phyloP scores from a whole-genome alignment of 1,140 invertebrate species.

The Plectus sambesii region DNA sequence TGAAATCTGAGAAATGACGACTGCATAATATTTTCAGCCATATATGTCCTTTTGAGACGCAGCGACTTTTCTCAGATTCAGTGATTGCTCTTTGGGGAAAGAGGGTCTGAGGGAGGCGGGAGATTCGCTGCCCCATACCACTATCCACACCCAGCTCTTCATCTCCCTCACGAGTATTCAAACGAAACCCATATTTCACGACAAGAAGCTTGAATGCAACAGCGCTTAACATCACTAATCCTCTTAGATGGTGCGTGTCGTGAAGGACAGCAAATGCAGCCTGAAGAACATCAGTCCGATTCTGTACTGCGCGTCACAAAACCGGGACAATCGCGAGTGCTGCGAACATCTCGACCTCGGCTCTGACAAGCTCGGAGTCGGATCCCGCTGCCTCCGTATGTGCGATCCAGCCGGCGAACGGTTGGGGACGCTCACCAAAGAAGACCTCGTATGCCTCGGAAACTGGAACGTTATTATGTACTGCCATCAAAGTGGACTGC shows the following conservation, averaged over 20 bases:
- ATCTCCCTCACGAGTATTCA: constrained; percentile 1
- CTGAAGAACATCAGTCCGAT: constrained; percentile 28
- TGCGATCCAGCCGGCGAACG: constrained; percentile 33
- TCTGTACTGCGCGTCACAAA: constrained; percentile 34
- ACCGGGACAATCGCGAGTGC: constrained; percentile 34
- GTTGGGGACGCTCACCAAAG: constrained; percentile 27
- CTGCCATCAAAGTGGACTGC: constrained; percentile 29
- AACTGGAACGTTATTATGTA: constrained; percentile 37
- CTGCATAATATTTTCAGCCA: too few species aligned
- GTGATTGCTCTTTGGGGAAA: too few species aligned
- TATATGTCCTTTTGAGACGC: too few species aligned
- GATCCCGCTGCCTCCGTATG: constrained; percentile 30
- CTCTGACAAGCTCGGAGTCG: constrained; percentile 31
- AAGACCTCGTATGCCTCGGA: constrained; percentile 30
- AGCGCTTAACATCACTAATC: too few species aligned
- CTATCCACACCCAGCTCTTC: constrained; percentile 8
- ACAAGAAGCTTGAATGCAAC: too few species aligned
- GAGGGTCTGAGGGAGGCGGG: not conserved
- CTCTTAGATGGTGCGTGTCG: constrained; percentile 27
- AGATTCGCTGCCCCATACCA: constrained; percentile 1
- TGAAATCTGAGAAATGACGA: too few species aligned
- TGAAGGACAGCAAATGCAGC: constrained; percentile 32
- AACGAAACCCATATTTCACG: constrained; percentile 6
- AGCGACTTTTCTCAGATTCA: too few species aligned
- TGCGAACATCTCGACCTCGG: constrained; percentile 30